A percentile compares a stretch with the other conserved stretches of the same genome.
phyloP scores from a whole-genome alignment of 2,888 invertebrate genomes.

The Polyommatus iphigenia region DNA sequence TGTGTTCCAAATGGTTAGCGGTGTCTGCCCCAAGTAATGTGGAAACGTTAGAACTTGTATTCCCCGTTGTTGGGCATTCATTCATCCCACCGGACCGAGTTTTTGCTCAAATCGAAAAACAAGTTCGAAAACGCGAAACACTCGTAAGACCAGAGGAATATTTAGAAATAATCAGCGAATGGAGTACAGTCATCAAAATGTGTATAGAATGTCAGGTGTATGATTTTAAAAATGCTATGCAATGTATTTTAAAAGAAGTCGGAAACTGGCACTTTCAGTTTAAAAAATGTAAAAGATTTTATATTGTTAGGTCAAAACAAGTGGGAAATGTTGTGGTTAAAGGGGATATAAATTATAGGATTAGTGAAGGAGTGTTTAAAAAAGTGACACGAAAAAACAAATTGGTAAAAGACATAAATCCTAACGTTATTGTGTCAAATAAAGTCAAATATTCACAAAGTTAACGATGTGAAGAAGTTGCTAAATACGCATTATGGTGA shows the following conservation, averaged over 20 bases:
- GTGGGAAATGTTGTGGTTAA: conserved; percentile 1
- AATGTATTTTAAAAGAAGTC: background rate
- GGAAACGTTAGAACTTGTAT: conserved; percentile 40
- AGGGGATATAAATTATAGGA: background rate
- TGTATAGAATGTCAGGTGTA: background rate
- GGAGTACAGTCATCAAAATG: background rate
- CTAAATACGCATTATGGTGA: no score
- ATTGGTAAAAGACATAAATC: background rate
- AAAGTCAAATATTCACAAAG: no score
- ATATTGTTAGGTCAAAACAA: background rate
- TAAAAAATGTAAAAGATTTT: conserved; percentile 1
- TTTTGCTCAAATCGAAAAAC: conserved; percentile 25
- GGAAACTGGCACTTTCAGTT: conserved; percentile 22
- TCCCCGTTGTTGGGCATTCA: conserved; percentile 46
- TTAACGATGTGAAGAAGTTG: no score
- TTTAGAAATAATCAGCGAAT: conserved; percentile 16
- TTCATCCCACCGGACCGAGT: conserved; percentile 32
- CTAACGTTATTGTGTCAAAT: background rate
- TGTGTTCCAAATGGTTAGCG: conserved; percentile 44
- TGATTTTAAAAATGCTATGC: background rate
- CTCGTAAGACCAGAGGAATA: conserved; percentile 1
- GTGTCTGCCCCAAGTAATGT: conserved; percentile 35
- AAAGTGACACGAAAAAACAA: background rate
- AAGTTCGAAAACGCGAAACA: conserved; percentile 27
- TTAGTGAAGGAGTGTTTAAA: background rate